Evolutionary conservation across 2,888 invertebrate genomes (phyloP).

Genomic region (Eupithecia centaureata): DNA sequence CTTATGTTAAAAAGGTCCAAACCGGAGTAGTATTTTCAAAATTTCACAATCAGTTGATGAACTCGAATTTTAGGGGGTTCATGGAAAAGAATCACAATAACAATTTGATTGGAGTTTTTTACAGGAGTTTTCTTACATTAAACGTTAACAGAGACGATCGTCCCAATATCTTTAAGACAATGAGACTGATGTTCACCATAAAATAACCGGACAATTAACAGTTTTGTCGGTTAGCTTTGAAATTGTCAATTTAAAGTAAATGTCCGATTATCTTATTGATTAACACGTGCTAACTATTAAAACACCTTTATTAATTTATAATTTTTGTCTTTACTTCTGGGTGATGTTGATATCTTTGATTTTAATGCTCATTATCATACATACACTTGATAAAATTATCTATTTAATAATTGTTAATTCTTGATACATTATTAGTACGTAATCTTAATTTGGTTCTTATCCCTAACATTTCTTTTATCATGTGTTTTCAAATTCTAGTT

Average conservation of each 20-base stretch:
- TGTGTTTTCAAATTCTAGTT: constrained; percentile 67
- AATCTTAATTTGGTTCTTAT: neutral
- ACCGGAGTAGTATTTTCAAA: no score
- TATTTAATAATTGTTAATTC: neutral
- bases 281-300: no score
- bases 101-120: neutral
- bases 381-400: neutral
- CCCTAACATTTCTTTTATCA: constrained; percentile 9
- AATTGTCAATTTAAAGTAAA: no score
- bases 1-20: no score
- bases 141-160: neutral
- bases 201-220: no score
- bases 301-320: neutral
- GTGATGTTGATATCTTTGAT: neutral
- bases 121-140: neutral
- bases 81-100: no score
- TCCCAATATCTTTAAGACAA: neutral
- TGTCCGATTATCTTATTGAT: no score
- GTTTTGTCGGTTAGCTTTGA: no score
- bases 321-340: neutral
- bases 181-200: no score
- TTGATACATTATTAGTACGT: neutral
- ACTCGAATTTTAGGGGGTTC: no score
- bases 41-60: no score
- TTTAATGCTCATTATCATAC: neutral